A percentile compares a stretch with the other conserved stretches of the same genome.
These are phyloP conservation scores for Parascotia fuliginaria DNA, from an alignment of 2,888 invertebrate genomes.

Conservation along the genomic window DNA sequence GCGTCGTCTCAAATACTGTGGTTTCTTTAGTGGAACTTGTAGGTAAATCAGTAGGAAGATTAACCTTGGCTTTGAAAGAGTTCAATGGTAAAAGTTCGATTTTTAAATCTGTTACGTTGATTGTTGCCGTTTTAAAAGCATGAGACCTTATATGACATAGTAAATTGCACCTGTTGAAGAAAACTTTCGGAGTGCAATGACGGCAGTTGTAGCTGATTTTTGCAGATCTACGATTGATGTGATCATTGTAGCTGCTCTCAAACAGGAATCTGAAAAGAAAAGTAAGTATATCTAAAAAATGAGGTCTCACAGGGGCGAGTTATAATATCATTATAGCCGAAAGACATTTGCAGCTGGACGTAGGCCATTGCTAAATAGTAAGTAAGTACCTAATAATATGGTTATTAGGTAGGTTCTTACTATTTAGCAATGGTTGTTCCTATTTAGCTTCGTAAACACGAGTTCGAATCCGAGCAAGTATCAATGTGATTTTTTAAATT, in stretches of 20 bases:
- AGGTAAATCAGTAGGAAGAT: neutral
- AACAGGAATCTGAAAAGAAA: slow-evolving; percentile 71
- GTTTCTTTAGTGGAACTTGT: slow-evolving; percentile 8
- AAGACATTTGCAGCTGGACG: too few species aligned
- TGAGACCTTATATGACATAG: slow-evolving; percentile 80
- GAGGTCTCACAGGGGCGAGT: too few species aligned
- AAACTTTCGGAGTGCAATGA: slow-evolving; percentile 66
- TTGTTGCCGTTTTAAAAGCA: slow-evolving; percentile 76
- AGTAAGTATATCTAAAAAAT: too few species aligned
- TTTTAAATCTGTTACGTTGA: slow-evolving; percentile 72
- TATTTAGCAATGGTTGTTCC: too few species aligned
- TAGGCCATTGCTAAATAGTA: too few species aligned
- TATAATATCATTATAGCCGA: too few species aligned
- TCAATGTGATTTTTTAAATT: too few species aligned
- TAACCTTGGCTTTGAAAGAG: slow-evolving; percentile 42
- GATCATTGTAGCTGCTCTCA: slow-evolving; percentile 69
- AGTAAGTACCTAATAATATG: too few species aligned
- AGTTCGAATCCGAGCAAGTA: too few species aligned
- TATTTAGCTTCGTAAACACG: too few species aligned
- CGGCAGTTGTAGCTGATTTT: slow-evolving; percentile 71
- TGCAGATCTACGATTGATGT: slow-evolving; percentile 74
- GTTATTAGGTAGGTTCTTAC: too few species aligned
- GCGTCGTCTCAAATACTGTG: neutral
- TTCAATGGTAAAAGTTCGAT: slow-evolving; percentile 70
- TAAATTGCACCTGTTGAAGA: slow-evolving; percentile 78